Conservation (phyloP, 1,140 invertebrate species). For the Cherax quadricarinatus region DNA sequence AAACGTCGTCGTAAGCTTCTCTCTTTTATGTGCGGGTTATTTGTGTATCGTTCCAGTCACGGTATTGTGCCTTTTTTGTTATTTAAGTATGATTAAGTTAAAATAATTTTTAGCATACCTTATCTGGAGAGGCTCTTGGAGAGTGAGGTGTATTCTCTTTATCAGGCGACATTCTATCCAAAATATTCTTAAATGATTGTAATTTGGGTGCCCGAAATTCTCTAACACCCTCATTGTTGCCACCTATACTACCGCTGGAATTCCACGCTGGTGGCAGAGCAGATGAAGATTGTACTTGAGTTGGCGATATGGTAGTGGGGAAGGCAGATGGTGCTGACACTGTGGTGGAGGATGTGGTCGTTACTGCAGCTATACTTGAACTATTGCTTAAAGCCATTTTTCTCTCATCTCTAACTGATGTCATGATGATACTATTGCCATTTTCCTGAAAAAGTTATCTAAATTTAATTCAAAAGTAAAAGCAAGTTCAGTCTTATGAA, state of each 20-base stretch:
- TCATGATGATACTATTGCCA: constrained; percentile 23
- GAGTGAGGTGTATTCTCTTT: constrained; percentile 46
- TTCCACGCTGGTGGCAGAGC: neutral
- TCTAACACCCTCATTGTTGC: constrained; percentile 55
- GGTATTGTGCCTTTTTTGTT: too few relatives aligned
- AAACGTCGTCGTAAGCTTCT: too few relatives aligned
- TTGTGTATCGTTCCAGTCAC: too few relatives aligned
- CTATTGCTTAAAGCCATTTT: constrained; percentile 34
- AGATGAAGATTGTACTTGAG: constrained; percentile 34
- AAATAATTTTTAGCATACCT: constrained; percentile 9
- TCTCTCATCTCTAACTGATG: constrained; percentile 15
- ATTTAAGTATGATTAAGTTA: too few relatives aligned
- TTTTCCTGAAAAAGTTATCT: constrained; percentile 10
- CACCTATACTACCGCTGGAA: neutral
- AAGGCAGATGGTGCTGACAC: constrained; percentile 42
- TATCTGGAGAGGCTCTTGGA: constrained; percentile 53
- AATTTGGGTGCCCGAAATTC: constrained; percentile 56
- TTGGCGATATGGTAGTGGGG: constrained; percentile 6
- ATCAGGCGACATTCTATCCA: constrained; percentile 72
- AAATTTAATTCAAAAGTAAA: too few relatives aligned
- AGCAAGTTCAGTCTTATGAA: too few relatives aligned
- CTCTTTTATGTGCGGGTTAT: too few relatives aligned
- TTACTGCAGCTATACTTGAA: constrained; percentile 14
- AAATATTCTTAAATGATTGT: constrained; percentile 70
- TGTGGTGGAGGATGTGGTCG: constrained; percentile 5